phyloP scores from a whole-genome alignment of 2,113 vertebrate species.

The Lagopus leucura region DNA sequence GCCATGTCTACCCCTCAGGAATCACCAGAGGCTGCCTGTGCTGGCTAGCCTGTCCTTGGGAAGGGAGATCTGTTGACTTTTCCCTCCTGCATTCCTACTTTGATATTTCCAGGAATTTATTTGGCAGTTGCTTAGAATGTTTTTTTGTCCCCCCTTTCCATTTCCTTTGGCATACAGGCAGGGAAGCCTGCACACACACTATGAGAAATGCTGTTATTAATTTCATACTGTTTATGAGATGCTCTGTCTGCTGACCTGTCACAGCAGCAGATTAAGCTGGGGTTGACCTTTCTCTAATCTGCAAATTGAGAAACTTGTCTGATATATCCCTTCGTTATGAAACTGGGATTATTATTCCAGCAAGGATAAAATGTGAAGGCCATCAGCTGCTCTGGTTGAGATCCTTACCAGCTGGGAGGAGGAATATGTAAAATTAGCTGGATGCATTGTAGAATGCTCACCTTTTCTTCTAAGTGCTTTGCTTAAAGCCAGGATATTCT shows the following conservation, averaged over 20 bases:
- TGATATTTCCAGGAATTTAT: not conserved
- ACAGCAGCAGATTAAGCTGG: not conserved
- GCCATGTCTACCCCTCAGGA: too few relatives aligned
- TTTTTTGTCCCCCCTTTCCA: not conserved
- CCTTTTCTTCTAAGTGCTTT: not conserved
- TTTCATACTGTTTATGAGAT: not conserved
- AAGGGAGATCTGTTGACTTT: not conserved
- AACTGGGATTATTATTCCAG: conserved; percentile 53
- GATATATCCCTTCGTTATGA: conserved; percentile 37
- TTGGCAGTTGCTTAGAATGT: not conserved
- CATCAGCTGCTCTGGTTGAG: not conserved
- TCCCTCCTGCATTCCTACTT: not conserved
- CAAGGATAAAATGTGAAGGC: conserved; percentile 32
- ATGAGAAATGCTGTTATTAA: not conserved
- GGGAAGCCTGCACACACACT: not conserved
- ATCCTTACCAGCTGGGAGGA: not conserved
- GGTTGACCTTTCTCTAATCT: conserved; percentile 29
- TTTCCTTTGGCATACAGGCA: not conserved
- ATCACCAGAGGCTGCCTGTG: not conserved
- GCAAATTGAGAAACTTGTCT: conserved; percentile 41
- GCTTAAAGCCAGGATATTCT: not conserved
- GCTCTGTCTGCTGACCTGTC: not conserved
- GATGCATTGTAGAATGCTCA: not conserved
- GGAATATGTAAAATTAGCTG: not conserved
- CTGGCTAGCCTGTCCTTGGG: not conserved